Conservation (phyloP, 2,888 invertebrate species). For the Callyntrura guangdongensis region DNA sequence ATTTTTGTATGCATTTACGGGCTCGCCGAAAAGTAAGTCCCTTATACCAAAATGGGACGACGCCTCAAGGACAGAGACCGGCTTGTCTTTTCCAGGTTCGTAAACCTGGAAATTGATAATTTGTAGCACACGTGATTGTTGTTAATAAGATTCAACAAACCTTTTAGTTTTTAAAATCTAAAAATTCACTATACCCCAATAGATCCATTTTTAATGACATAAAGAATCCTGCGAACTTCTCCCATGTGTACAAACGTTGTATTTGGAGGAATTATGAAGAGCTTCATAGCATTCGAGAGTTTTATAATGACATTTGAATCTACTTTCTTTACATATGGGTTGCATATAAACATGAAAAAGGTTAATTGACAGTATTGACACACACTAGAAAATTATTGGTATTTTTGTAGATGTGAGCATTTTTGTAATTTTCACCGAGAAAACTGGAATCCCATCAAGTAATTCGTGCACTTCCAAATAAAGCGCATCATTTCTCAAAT, state of each 20-base stretch:
- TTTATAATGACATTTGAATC: conserved; percentile 79
- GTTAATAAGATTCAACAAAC: background rate
- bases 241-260: conserved; percentile 80
- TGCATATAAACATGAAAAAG: conserved; percentile 14
- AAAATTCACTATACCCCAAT: conserved; percentile 75
- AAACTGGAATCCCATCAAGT: conserved; percentile 83
- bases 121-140: too few relatives aligned
- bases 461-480: conserved; percentile 79
- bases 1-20: conserved; percentile 56
- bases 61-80: conserved; percentile 67
- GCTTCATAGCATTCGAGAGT: conserved; percentile 78
- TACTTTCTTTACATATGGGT: conserved; percentile 77
- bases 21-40: conserved; percentile 82
- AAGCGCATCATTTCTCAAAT: conserved; percentile 81
- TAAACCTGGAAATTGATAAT: conserved; percentile 57
- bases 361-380: background rate
- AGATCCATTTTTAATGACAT: conserved; percentile 82
- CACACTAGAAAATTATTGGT: background rate
- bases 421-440: conserved; percentile 71
- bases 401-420: background rate
- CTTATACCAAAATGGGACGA: conserved; percentile 79
- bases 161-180: background rate
- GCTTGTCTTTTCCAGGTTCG: conserved; percentile 50
- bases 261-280: conserved; percentile 81
- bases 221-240: conserved; percentile 83